These are phyloP conservation scores for Temnothorax longispinosus DNA, from an alignment of 1,140 invertebrate species.

Conservation along the genomic window DNA sequence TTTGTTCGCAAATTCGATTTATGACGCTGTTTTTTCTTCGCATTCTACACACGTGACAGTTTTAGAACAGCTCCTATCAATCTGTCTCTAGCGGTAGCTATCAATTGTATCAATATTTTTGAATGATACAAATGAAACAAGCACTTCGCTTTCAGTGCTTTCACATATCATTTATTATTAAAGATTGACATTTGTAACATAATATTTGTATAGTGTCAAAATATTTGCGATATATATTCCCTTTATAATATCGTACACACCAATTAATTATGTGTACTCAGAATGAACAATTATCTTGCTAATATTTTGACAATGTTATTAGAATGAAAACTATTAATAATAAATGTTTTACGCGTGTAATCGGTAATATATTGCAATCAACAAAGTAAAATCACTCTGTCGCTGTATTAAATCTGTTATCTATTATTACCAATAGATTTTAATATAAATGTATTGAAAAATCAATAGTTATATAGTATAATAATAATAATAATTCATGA, in stretches of 20 bases:
- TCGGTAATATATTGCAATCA: slow-evolving; percentile 2
- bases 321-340: slow-evolving; percentile 16
- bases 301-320: not conserved
- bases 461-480: not conserved
- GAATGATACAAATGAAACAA: not conserved
- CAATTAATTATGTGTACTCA: slow-evolving; percentile 18
- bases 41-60: not conserved
- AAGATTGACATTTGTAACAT: not conserved
- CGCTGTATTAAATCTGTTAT: not conserved
- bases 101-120: not conserved
- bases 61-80: not conserved
- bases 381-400: not conserved
- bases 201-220: not conserved
- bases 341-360: slow-evolving; percentile 1
- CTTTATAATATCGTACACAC: not conserved
- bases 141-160: not conserved
- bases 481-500: not conserved
- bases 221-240: slow-evolving; percentile 9
- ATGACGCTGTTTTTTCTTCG: not conserved
- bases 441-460: not conserved
- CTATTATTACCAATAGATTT: not conserved
- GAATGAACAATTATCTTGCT: slow-evolving; percentile 26
- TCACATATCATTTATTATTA: not conserved
- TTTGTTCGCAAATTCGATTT: slow-evolving; percentile 31
- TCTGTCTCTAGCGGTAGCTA: not conserved